Evolutionary conservation across 2,888 invertebrate species (phyloP).

Genomic region (Tanypteryx hageni): DNA sequence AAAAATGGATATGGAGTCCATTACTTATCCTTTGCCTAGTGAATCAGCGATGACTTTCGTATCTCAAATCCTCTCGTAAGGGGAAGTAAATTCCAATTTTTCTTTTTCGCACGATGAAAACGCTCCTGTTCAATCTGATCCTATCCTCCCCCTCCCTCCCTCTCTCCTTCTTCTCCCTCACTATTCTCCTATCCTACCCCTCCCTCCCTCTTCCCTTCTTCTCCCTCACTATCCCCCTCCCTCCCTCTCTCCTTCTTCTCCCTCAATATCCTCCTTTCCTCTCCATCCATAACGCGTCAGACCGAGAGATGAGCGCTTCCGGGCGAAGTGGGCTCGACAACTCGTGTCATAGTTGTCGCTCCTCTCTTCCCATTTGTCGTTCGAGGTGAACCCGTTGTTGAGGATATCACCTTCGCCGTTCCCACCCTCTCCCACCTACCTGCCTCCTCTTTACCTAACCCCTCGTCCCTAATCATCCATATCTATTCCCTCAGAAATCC

Average conservation of each 20-base stretch:
- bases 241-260: background rate
- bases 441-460: background rate
- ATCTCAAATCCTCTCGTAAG: background rate
- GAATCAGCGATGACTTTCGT: conserved; percentile 31
- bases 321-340: conserved; percentile 15
- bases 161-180: background rate
- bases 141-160: background rate
- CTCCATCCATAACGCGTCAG: background rate
- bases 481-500: background rate
- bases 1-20: too few relatives aligned
- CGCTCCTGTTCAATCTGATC: background rate
- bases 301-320: conserved; percentile 19
- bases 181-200: background rate
- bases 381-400: conserved; percentile 6
- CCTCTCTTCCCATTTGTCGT: conserved; percentile 33
- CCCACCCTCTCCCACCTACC: background rate
- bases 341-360: conserved; percentile 32
- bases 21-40: background rate
- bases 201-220: background rate
- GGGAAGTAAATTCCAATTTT: conserved; percentile 14
- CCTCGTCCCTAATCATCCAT: background rate
- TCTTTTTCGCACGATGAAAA: conserved; percentile 16
- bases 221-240: background rate
- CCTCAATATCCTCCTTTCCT: background rate
- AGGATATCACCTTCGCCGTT: background rate